A percentile compares a stretch with the other conserved stretches of the same genome.
phyloP scores from a whole-genome alignment of 2,797 vertebrate species.

The Coregonus sp. region DNA sequence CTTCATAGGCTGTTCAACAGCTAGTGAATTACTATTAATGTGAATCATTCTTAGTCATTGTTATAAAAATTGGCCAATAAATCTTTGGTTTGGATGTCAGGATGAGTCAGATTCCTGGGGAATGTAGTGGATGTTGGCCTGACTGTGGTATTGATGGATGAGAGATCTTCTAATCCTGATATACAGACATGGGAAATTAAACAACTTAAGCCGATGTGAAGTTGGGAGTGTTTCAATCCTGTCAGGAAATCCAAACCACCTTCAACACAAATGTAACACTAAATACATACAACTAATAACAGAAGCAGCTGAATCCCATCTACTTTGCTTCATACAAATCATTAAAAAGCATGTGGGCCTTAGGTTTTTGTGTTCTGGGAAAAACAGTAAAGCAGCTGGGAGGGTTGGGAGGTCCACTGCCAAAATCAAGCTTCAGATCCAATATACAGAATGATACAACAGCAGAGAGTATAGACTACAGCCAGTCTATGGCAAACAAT shows the following conservation, averaged over 20 bases:
- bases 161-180: constrained; percentile 56
- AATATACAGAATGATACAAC: background rate
- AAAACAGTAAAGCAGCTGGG: background rate
- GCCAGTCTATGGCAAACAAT: background rate
- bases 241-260: constrained; percentile 40
- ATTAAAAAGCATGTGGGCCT: background rate
- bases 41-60: background rate
- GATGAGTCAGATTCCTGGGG: constrained; percentile 42
- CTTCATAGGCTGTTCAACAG: background rate
- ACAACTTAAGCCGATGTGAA: constrained; percentile 42
- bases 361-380: no score
- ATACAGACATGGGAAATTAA: constrained; percentile 62
- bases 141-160: constrained; percentile 49
- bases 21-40: background rate
- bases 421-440: background rate
- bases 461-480: background rate
- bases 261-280: constrained; percentile 17
- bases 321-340: constrained; percentile 3
- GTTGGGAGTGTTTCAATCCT: constrained; percentile 30
- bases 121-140: constrained; percentile 34
- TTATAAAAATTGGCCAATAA: background rate
- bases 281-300: background rate
- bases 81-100: background rate
- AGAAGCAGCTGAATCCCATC: background rate
- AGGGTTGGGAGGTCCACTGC: background rate